Evolutionary conservation across 2,888 invertebrate species (phyloP).

Genomic region (Lepidochrysops patricia): DNA sequence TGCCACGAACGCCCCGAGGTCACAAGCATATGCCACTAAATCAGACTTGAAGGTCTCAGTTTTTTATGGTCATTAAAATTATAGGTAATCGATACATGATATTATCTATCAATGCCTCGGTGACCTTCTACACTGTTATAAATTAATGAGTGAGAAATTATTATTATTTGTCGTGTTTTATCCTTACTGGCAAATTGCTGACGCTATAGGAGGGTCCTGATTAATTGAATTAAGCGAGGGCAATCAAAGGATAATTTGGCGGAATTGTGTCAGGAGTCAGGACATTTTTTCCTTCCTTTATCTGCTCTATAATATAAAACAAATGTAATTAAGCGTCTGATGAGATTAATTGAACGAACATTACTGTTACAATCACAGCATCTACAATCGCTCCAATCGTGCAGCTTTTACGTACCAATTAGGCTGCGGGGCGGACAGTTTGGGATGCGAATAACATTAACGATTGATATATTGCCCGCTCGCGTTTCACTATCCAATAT

Average conservation of each 20-base stretch:
- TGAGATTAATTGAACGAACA: neutral
- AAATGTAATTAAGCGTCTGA: neutral
- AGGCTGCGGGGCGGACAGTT: conserved; percentile 21
- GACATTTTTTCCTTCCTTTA: too few species aligned
- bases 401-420: conserved; percentile 25
- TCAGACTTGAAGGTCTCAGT: neutral
- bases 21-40: neutral
- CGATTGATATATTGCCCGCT: conserved; percentile 22
- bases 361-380: neutral
- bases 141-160: too few species aligned
- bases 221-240: too few species aligned
- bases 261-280: too few species aligned
- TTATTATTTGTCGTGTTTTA: too few species aligned
- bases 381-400: conserved; percentile 4
- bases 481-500: conserved; percentile 23
- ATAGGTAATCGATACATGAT: neutral
- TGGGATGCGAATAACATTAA: conserved; percentile 19
- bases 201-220: too few species aligned
- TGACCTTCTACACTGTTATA: too few species aligned
- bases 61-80: neutral
- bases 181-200: too few species aligned
- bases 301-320: too few species aligned
- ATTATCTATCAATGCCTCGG: neutral
- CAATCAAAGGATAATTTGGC: too few species aligned
- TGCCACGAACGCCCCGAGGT: conserved; percentile 25